Evolutionary conservation across 2,888 invertebrate genomes (phyloP).

Genomic region (Ormyrus pomaceus): DNA sequence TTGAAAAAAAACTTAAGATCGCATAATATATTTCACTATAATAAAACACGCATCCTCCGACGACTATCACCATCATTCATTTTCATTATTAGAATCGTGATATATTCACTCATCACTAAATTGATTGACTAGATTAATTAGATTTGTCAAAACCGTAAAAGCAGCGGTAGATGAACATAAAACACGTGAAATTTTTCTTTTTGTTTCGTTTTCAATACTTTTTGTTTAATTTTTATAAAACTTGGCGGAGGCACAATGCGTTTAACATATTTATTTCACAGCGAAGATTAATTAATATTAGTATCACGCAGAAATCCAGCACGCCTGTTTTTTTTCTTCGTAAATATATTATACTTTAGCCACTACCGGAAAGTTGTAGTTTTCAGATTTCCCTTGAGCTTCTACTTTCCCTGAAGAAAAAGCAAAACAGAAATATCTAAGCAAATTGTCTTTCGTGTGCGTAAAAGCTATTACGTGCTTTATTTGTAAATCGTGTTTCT

Average conservation of each 20-base stretch:
- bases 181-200: conserved; percentile 2
- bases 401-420: conserved; percentile 39
- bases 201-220: background rate
- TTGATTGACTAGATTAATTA: conserved; percentile 2
- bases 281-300: conserved; percentile 20
- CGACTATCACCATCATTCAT: conserved; percentile 25
- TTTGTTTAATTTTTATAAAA: conserved; percentile 32
- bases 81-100: conserved; percentile 29
- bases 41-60: conserved; percentile 21
- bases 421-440: conserved; percentile 33
- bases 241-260: conserved; percentile 34
- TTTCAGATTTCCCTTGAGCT: conserved; percentile 40
- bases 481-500: conserved; percentile 61
- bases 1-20: conserved; percentile 3
- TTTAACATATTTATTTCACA: conserved; percentile 43
- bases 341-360: conserved; percentile 39
- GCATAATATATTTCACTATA: conserved; percentile 31
- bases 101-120: conserved; percentile 28
- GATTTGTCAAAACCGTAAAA: conserved; percentile 20
- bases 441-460: conserved; percentile 52
- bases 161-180: conserved; percentile 31
- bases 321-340: conserved; percentile 55
- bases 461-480: conserved; percentile 55
- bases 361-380: conserved; percentile 29
- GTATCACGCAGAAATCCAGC: conserved; percentile 34